Evolutionary conservation across 2,797 vertebrate genomes (phyloP).

Genomic region (Pipistrellus pygmaeus): DNA sequence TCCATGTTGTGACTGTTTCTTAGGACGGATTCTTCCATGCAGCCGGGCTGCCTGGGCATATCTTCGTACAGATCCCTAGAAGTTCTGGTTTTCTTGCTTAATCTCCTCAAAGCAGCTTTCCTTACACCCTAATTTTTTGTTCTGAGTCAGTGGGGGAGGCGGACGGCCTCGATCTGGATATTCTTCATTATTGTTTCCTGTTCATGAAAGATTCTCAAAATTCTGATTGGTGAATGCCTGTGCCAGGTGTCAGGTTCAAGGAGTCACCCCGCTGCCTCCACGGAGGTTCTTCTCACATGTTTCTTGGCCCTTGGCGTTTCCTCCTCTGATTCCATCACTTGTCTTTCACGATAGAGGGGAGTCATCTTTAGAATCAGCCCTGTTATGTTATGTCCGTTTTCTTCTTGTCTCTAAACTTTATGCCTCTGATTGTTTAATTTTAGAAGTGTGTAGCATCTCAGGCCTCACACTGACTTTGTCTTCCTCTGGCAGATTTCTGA

Average conservation of each 20-base stretch:
- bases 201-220: not conserved
- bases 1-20: conserved; percentile 16
- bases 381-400: not conserved
- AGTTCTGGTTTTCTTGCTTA: not conserved
- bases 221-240: not conserved
- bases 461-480: not conserved
- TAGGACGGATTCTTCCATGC: not conserved
- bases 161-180: not conserved
- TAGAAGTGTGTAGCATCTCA: not conserved
- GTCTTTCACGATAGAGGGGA: not conserved
- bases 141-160: not conserved
- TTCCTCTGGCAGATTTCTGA: conserved; percentile 36
- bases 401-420: not conserved
- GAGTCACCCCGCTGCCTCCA: accelerated
- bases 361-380: not conserved
- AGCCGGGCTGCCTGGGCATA: not conserved
- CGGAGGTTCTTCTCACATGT: not conserved
- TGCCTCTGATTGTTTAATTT: conserved; percentile 11
- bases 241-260: not conserved
- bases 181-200: not conserved
- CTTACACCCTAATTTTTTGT: not conserved
- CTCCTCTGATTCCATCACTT: not conserved
- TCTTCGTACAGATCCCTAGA: not conserved
- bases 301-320: not conserved
- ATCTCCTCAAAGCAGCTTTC: conserved; percentile 28